A percentile compares a stretch with the other conserved stretches of the same genome.
phyloP scores from a whole-genome alignment of 2,113 vertebrate genomes.

The Vanacampus margaritifer region DNA sequence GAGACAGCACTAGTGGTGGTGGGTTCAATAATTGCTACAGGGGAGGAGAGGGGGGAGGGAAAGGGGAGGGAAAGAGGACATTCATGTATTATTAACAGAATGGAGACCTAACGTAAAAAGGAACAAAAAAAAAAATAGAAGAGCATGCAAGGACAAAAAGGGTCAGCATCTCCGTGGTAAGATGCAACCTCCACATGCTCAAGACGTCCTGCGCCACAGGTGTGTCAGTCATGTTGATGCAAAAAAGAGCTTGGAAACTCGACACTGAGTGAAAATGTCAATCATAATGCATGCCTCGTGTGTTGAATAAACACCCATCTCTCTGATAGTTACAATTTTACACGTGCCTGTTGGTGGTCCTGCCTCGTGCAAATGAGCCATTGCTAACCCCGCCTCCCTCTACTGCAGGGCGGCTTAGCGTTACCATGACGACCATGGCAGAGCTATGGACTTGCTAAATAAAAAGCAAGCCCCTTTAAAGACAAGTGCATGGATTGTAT shows the following conservation, averaged over 20 bases:
- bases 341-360: slow-evolving; percentile 26
- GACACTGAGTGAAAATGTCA: slow-evolving; percentile 17
- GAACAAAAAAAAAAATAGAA: slow-evolving; percentile 44
- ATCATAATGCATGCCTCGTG: slow-evolving; percentile 8
- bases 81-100: slow-evolving; percentile 93
- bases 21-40: slow-evolving; percentile 99
- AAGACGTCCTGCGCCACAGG: slow-evolving; percentile 22
- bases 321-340: slow-evolving; percentile 40
- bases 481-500: background rate
- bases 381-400: background rate
- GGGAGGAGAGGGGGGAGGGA: slow-evolving; percentile 68
- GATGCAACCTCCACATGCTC: slow-evolving; percentile 51
- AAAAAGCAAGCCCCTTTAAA: background rate
- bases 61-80: slow-evolving; percentile 85
- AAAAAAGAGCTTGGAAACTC: background rate
- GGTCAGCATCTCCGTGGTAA: slow-evolving; percentile 32
- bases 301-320: slow-evolving; percentile 24
- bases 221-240: slow-evolving; percentile 13
- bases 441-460: background rate
- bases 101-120: slow-evolving; percentile 66
- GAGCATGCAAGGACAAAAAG: slow-evolving; percentile 64
- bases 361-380: background rate
- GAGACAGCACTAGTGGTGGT: slow-evolving; percentile 96
- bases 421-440: background rate
- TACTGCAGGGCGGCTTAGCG: background rate